Evolutionary conservation across 2,113 vertebrate genomes (phyloP), one percentile per base, ranked within the genome.

Genomic region (Axis porcinus): DNA sequence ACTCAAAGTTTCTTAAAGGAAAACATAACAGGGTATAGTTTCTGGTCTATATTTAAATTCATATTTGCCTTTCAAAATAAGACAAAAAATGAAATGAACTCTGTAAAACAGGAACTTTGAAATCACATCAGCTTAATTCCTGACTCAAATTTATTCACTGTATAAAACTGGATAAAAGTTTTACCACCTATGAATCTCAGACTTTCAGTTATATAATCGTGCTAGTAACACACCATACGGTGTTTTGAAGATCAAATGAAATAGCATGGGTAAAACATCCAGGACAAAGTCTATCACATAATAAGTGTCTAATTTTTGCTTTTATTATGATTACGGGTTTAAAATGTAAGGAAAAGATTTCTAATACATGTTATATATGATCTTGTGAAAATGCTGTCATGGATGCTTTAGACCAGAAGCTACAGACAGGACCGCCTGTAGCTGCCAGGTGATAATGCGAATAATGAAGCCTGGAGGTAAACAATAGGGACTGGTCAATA

Each of bases 51-150:
- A 43, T 79, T 89, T 96, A 95, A 81, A 95, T 45, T 70, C 11
- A 64, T 84, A 90, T 76, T 87, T 90, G 86, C 81, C 62, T 89
- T 82, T 40, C 14, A 84, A 96, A 91, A 47, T 86, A 57, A 95
- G 23, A 23, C 45, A 40, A 88, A 92, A 89, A 89, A 27, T 45
- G 62, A 91, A 78, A 86, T 79, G 84, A 92, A 88, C 21, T 70
- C 91, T 81, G 30, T 43, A 21, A 62, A 45, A 84, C n/a, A 93
- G 33, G 25, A 89, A 55, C 3, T 95, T 76, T 43, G 45, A 47
- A 67, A 70, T 64, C 60, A 36, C 17, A 78, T 36, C 12, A 40
- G 25, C 58, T 79, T 85, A 60, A 70, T 19, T 88, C n/a, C 50
- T 86, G 64, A 13, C 64, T 93, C 83, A 89, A 60, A 43, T 62